These are phyloP conservation scores for Spodoptera picta DNA, from an alignment of 2,888 invertebrate genomes.

Conservation along the genomic window DNA sequence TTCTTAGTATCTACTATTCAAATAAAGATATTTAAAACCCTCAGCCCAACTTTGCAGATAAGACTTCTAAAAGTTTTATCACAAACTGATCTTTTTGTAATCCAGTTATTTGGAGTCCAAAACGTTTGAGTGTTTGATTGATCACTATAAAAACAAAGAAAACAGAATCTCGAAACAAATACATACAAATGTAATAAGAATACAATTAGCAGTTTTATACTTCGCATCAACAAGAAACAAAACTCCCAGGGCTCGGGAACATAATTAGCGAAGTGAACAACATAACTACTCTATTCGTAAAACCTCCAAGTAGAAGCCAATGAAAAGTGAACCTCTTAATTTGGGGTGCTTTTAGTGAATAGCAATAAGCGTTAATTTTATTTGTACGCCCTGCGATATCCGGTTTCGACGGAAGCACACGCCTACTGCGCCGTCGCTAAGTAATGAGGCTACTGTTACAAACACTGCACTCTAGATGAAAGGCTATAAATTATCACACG, in stretches of 20 bases:
- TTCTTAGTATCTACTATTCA: neutral
- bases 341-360: slow-evolving; percentile 68
- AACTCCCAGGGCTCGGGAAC: slow-evolving; percentile 46
- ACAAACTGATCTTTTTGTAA: slow-evolving; percentile 12
- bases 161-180: slow-evolving; percentile 13
- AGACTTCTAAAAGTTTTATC: slow-evolving; percentile 12
- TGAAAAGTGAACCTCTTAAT: slow-evolving; percentile 65
- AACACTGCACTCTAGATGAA: slow-evolving; percentile 67
- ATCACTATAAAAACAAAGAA: slow-evolving; percentile 20
- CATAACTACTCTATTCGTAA: slow-evolving; percentile 51
- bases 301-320: slow-evolving; percentile 49
- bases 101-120: slow-evolving; percentile 1
- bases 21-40: neutral
- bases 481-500: slow-evolving; percentile 63
- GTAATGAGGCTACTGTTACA: slow-evolving; percentile 85
- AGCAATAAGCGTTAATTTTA: slow-evolving; percentile 85
- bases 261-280: slow-evolving; percentile 55
- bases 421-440: slow-evolving; percentile 80
- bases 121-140: slow-evolving; percentile 20
- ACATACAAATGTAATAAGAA: slow-evolving; percentile 35
- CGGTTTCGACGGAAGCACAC: slow-evolving; percentile 84
- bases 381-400: slow-evolving; percentile 82
- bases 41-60: neutral
- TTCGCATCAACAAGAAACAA: slow-evolving; percentile 53
- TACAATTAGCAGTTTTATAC: slow-evolving; percentile 48